A percentile compares a stretch with the other conserved stretches of the same genome.
Evolutionary conservation across 1,140 invertebrate genomes (phyloP).

Genomic region (Ceratosolen fusciceps): DNA sequence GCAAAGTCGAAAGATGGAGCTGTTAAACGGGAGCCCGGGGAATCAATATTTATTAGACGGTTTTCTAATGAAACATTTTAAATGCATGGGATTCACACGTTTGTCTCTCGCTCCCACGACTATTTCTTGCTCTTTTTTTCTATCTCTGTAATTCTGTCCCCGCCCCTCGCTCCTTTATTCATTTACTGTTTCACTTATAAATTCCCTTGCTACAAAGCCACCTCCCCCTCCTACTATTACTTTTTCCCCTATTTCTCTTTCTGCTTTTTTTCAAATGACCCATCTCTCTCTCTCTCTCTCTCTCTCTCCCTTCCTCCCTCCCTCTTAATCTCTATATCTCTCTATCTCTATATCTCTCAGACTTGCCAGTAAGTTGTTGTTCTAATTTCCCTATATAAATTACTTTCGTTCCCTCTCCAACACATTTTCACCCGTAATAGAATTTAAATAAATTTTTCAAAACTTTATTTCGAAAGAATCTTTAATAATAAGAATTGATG

Average conservation of each 20-base stretch:
- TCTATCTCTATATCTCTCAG: slow-evolving; percentile 4
- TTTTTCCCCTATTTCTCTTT: not conserved
- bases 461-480: too few species aligned
- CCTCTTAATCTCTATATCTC: slow-evolving; percentile 18
- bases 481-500: too few species aligned
- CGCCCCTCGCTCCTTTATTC: not conserved
- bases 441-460: too few species aligned
- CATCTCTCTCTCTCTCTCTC: not conserved
- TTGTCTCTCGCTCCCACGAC: slow-evolving; percentile 12
- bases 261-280: not conserved
- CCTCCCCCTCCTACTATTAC: not conserved
- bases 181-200: slow-evolving; percentile 4
- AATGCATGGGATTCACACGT: slow-evolving; percentile 62
- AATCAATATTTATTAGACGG: slow-evolving; percentile 67
- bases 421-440: too few species aligned
- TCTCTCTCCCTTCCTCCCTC: not conserved
- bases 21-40: slow-evolving; percentile 48
- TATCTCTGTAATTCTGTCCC: too few species aligned
- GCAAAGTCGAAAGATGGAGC: slow-evolving; percentile 16
- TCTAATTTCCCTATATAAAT: too few species aligned
- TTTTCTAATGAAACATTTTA: slow-evolving; percentile 68
- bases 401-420: too few species aligned
- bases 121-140: not conserved
- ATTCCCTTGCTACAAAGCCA: slow-evolving; percentile 4
- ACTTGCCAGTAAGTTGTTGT: too few species aligned